These are phyloP conservation scores for Drosophila flavopinicola DNA, from an alignment of 2,888 invertebrate species.

Conservation along the genomic window DNA sequence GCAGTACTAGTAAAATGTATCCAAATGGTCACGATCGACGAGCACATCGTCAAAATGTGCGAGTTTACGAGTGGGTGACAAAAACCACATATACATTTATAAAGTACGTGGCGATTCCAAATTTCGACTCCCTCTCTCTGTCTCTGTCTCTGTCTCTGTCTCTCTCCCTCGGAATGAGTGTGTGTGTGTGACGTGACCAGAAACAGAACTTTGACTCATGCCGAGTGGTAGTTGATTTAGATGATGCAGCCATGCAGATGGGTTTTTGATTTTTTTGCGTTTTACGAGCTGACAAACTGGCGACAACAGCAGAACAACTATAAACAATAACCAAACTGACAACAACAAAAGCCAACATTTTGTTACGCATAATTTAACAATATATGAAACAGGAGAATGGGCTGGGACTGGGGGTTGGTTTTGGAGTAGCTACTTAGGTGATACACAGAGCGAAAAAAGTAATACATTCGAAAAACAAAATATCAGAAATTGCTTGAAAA, in stretches of 20 bases:
- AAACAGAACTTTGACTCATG: conserved; percentile 8
- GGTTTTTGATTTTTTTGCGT: conserved; percentile 62
- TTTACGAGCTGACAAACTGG: conserved; percentile 75
- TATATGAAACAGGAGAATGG: conserved; percentile 12
- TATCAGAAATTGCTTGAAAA: no score
- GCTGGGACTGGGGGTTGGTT: neutral
- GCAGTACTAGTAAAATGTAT: neutral
- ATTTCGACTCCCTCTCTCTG: neutral
- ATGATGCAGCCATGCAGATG: conserved; percentile 67
- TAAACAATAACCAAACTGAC: conserved; percentile 20
- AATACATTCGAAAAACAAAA: no score
- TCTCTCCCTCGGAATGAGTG: neutral
- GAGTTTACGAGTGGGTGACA: conserved; percentile 12
- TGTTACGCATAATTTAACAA: conserved; percentile 70
- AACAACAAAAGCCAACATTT: conserved; percentile 27
- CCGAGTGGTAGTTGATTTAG: conserved; percentile 61
- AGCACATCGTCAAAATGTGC: conserved; percentile 4
- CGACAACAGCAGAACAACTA: conserved; percentile 13
- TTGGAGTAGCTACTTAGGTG: neutral
- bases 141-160: no score
- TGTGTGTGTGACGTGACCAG: conserved; percentile 38
- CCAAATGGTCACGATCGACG: conserved; percentile 34
- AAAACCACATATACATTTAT: neutral
- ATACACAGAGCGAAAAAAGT: no score
- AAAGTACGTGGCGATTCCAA: conserved; percentile 29